phyloP scores from a whole-genome alignment of 2,797 vertebrate species.

The Poeciliopsis gracilis region DNA sequence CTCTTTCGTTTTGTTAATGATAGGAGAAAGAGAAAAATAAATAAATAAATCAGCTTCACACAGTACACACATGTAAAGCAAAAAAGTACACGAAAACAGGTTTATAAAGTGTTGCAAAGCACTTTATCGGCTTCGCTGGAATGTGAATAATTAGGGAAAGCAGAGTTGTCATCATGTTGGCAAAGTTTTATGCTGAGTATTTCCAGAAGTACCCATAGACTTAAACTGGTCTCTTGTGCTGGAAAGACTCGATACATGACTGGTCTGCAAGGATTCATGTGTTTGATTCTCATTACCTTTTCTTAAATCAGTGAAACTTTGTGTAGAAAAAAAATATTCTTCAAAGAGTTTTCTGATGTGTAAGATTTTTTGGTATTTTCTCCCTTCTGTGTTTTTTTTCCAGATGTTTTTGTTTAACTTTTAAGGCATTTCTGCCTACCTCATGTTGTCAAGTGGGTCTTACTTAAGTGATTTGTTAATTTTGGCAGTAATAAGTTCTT shows the following conservation, averaged over 20 bases:
- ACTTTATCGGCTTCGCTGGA: background rate
- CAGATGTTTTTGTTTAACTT: background rate
- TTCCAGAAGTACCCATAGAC: background rate
- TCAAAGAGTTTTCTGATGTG: background rate
- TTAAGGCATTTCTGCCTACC: background rate
- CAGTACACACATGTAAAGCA: background rate
- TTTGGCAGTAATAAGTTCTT: background rate
- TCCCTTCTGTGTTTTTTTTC: background rate
- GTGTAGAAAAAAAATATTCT: background rate
- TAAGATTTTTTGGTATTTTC: background rate
- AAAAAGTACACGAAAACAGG: background rate
- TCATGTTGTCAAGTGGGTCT: background rate
- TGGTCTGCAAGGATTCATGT: background rate
- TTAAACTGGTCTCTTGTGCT: background rate
- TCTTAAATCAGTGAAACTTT: background rate
- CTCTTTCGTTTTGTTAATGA: background rate
- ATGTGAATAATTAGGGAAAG: background rate
- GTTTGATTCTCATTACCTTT: background rate
- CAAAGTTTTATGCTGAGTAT: background rate
- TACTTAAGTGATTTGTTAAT: background rate
- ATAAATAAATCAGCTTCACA: background rate
- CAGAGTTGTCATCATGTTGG: background rate
- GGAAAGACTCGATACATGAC: background rate
- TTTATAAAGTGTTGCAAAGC: background rate
- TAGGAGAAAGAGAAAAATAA: background rate